These are phyloP conservation scores for Amblyjoppa fuscipennis DNA, from an alignment of 2,888 invertebrate species.

Conservation along the genomic window DNA sequence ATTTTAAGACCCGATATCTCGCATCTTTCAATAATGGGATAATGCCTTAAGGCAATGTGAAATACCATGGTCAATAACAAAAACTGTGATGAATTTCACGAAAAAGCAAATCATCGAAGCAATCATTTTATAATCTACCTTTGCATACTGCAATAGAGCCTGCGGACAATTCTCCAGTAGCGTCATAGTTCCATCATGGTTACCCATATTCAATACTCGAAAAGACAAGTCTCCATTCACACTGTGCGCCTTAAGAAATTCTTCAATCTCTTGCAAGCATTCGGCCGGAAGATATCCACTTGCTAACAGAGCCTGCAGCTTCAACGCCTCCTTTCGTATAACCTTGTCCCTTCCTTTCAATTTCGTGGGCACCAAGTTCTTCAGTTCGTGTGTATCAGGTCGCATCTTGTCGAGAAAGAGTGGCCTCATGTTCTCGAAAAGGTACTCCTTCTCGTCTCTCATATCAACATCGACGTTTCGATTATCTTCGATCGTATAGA, in stretches of 20 bases:
- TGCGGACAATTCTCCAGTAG: conserved; percentile 88
- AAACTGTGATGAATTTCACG: not conserved
- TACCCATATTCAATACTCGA: conserved; percentile 86
- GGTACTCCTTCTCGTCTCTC: conserved; percentile 80
- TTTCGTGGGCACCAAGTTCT: conserved; percentile 56
- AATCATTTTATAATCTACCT: conserved; percentile 84
- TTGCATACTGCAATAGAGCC: conserved; percentile 88
- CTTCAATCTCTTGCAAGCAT: conserved; percentile 88
- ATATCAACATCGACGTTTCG: conserved; percentile 66
- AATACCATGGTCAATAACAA: not conserved
- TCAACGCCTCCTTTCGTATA: conserved; percentile 76
- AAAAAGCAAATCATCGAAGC: not conserved
- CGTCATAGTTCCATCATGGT: conserved; percentile 85
- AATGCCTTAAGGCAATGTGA: not conserved
- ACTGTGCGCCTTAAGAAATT: conserved; percentile 87
- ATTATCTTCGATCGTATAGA: conserved; percentile 75
- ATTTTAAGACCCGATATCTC: not conserved
- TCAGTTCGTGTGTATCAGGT: conserved; percentile 79
- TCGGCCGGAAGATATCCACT: conserved; percentile 87
- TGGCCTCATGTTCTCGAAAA: conserved; percentile 85
- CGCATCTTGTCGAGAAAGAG: conserved; percentile 86
- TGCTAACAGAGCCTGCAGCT: conserved; percentile 87
- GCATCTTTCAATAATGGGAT: not conserved
- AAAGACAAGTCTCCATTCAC: conserved; percentile 87
- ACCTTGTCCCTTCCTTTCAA: conserved; percentile 69